These are phyloP conservation scores for Platycheirus rosarum DNA, from an alignment of 2,888 invertebrate genomes.

Conservation along the genomic window DNA sequence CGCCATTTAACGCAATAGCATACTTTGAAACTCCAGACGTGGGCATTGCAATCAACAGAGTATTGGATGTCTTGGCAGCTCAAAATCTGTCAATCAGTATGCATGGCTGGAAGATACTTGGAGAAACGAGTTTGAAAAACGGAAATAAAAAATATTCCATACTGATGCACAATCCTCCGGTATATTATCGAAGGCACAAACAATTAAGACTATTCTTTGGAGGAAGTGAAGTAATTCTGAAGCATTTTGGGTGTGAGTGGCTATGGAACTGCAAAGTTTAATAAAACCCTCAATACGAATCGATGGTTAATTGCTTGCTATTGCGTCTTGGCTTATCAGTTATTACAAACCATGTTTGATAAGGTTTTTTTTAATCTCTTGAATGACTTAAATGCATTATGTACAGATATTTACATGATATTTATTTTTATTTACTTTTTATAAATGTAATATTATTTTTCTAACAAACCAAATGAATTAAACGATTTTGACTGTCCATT, in stretches of 20 bases:
- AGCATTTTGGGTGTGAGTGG: constrained; percentile 9
- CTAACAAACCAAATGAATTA: too few relatives aligned
- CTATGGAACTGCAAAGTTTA: constrained; percentile 21
- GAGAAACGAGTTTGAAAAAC: background rate
- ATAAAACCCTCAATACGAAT: constrained; percentile 10
- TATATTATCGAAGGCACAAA: constrained; percentile 18
- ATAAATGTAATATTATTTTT: too few relatives aligned
- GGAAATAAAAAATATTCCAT: constrained; percentile 15
- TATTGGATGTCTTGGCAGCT: constrained; percentile 16
- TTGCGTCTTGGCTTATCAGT: too few relatives aligned
- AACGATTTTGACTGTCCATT: too few relatives aligned
- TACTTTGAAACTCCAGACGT: constrained; percentile 18
- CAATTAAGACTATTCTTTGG: constrained; percentile 39
- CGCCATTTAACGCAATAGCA: background rate
- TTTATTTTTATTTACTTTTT: too few relatives aligned
- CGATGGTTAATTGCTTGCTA: too few relatives aligned
- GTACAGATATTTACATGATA: too few relatives aligned
- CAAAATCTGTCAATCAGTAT: constrained; percentile 44
- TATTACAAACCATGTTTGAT: too few relatives aligned
- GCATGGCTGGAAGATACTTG: constrained; percentile 35
- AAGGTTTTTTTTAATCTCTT: too few relatives aligned
- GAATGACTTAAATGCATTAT: too few relatives aligned
- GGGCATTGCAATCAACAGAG: constrained; percentile 1
- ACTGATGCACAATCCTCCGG: constrained; percentile 23
- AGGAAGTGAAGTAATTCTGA: constrained; percentile 35